Base-by-base conservation (phyloP, 2,113 vertebrate species). In the Macroglossus sobrinus region DNA sequence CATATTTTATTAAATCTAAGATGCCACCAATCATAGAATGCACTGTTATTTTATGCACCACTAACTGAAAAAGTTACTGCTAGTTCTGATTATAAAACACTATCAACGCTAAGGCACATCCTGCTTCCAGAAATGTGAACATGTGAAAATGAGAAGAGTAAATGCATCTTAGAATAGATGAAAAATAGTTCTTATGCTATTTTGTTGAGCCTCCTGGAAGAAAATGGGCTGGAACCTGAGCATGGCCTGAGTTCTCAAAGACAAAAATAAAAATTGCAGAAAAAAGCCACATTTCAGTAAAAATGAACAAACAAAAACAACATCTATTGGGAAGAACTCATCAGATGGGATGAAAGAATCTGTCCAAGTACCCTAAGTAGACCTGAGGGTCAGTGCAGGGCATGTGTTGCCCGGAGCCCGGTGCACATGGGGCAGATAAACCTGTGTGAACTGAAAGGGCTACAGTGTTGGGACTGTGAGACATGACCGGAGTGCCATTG, bases 401-500 rank as follows among this genome's bases (percentile, higher is more conserved):
- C 10, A 21, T 43, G 12, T 33, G 15, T 64, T 28, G 14, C 11
- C 28, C 26, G 19, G 55, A 57, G 19, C 2, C 11, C 7, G 0
- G 5, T 21, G 7, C 21, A 38, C 15, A 1, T 14, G 26, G 33
- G 3, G 21, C 11, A 55, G 16, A 59, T 33, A 26, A 43, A 12
- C 9, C 12, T 6, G 1, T 2, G 8, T 26, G 26, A 47, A 28
- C 21, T 12, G 18, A 28, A 40, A 63, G 45, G 28, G 33, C 26
- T 35, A 26, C 13, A 38, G 30, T 16, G 4, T 14, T 14, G 61
- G 57, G 38, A 4, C 14, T 21, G 45, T 14, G 45, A 24, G n/a
- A 71, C 33, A 14, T 0, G 16, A n/a, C 45, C 5, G 24, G 15
- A 24, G 19, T 3, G 19, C 74, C 59, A 3, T 4, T 2, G 0